phyloP scores from a whole-genome alignment of 2,888 invertebrate species.

The Achlya flavicornis region DNA sequence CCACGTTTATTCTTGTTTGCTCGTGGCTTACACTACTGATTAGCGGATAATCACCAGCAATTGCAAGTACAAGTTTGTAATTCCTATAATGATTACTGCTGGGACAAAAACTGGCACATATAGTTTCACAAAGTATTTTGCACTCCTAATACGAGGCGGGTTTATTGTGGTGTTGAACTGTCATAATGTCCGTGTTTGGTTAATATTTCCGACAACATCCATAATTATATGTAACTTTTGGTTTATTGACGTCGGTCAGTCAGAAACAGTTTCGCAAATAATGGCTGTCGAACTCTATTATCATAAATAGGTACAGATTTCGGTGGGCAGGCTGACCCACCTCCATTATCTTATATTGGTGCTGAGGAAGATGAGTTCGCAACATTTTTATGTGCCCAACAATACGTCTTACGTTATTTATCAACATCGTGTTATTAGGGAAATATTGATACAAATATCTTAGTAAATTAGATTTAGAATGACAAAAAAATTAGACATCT shows the following conservation, averaged over 20 bases:
- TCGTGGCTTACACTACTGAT: constrained; percentile 37
- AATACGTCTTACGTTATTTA: constrained; percentile 43
- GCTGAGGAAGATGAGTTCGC: constrained; percentile 55
- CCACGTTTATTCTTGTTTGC: constrained; percentile 47
- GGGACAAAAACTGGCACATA: background rate
- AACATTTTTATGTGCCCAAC: constrained; percentile 55
- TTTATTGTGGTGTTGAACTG: background rate
- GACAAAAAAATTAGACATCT: constrained; percentile 26
- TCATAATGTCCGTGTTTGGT: background rate
- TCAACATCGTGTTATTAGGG: constrained; percentile 40
- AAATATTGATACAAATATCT: constrained; percentile 27
- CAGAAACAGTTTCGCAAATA: constrained; percentile 35
- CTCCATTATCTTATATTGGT: constrained; percentile 60
- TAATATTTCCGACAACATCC: background rate
- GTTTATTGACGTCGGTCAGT: constrained; percentile 15
- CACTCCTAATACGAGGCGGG: background rate
- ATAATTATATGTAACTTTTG: constrained; percentile 15
- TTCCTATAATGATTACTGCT: background rate
- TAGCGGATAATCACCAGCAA: constrained; percentile 32
- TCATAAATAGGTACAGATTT: constrained; percentile 66
- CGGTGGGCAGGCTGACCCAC: constrained; percentile 53
- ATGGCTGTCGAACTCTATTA: constrained; percentile 56
- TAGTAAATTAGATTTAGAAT: constrained; percentile 30
- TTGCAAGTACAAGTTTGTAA: background rate
- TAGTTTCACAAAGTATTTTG: background rate